Conservation (phyloP, 2,888 invertebrate species). For the Chloromyia formosa region DNA sequence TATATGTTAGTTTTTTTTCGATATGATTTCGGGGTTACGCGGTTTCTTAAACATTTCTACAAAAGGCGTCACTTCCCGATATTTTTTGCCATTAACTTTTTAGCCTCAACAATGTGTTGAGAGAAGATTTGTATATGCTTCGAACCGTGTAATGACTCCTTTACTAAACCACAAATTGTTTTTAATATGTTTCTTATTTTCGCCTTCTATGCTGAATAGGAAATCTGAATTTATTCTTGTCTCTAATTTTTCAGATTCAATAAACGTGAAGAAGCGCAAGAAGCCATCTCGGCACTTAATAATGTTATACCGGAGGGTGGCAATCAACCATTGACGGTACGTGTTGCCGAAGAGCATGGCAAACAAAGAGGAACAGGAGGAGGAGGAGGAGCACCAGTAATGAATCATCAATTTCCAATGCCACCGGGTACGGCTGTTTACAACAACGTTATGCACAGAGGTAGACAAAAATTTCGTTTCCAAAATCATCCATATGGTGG, state of each 20-base stretch:
- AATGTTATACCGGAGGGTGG: conserved; percentile 86
- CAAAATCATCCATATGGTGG: conserved; percentile 64
- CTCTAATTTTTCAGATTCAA: conserved; percentile 72
- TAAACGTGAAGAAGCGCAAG: conserved; percentile 88
- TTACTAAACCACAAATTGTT: too few relatives aligned
- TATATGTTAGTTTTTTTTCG: too few relatives aligned
- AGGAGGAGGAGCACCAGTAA: conserved; percentile 57
- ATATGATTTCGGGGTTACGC: too few relatives aligned
- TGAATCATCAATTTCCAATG: conserved; percentile 33
- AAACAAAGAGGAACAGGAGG: conserved; percentile 62
- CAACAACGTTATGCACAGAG: conserved; percentile 64
- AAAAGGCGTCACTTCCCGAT: too few relatives aligned
- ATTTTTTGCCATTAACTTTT: too few relatives aligned
- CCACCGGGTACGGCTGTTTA: conserved; percentile 56
- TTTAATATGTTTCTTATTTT: too few relatives aligned
- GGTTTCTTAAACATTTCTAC: too few relatives aligned
- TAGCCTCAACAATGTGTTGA: too few relatives aligned
- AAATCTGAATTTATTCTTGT: neutral
- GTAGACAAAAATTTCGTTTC: conserved; percentile 65
- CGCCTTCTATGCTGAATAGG: too few relatives aligned
- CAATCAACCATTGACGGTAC: conserved; percentile 82
- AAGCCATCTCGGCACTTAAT: conserved; percentile 86
- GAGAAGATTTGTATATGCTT: too few relatives aligned
- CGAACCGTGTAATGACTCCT: too few relatives aligned
- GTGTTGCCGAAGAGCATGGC: conserved; percentile 65